Base-by-base conservation (phyloP, 2,888 invertebrate genomes). In the Noctua janthe region DNA sequence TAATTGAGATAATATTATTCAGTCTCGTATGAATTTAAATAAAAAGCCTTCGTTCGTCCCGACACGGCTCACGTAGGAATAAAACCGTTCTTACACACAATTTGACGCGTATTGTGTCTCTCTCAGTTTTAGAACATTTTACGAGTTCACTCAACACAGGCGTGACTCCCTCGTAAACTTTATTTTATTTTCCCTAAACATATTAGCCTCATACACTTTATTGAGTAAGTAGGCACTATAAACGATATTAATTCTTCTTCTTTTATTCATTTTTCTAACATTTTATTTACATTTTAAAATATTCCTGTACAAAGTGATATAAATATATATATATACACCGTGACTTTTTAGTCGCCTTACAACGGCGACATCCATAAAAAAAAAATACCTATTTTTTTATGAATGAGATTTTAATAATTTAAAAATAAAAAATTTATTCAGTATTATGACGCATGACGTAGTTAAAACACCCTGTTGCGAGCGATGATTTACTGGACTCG, bases 151-250 rank as follows among this genome's bases (percentile, higher is more conserved):
- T 69, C 74, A 17, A 74, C 56, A 23, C 74, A 86, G 76, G 49
- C 83, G 78, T 84, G 87, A 59, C 73, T 66, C 29, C 66, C n/a
- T 78, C 84, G 78, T 86, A 78, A 84, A 84, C 64, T 83, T 69
- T 59, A 82, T 87, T 77, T 84, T 77, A 77, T 84, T 74, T 74
- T 86, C 71, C 62, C 67, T 71, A 74, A 71, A 81, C 72, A 85
- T 85, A 73, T 82, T 64, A 85, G 85, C 49, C 17, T 64, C 49
- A n/a, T 56, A 17, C 71, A 54, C 70, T 80, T 64, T 73, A 51
- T 39, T 71, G 49, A 39, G 43, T 66, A 73, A 59, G 64, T 64
- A 80, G 84, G 51, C 35, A 47, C 35, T 70, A 47, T 67, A 47
- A 23, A 47, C 23, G 39, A 67, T 39, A 39, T 54, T 67, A 11